Evolutionary conservation across 1,140 invertebrate species (phyloP).

Genomic region (Muscidifurax raptorellus): DNA sequence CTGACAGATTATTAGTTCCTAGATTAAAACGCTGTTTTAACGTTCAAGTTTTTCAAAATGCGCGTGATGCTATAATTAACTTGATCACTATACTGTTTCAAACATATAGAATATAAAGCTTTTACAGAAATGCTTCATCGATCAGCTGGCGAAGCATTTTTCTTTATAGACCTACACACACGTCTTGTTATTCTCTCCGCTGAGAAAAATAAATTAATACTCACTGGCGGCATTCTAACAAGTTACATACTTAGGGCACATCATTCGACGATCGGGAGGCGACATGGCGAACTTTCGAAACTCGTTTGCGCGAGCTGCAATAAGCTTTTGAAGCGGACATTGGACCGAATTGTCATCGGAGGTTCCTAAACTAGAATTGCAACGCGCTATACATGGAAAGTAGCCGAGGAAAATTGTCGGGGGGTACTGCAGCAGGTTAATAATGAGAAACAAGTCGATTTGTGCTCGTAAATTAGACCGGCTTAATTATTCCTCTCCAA

Average conservation of each 20-base stretch:
- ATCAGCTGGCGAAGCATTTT: neutral
- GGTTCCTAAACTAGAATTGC: neutral
- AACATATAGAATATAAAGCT: neutral
- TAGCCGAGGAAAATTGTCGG: neutral
- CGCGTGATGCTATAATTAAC: too few species aligned
- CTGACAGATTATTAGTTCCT: too few species aligned
- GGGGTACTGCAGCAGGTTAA: neutral
- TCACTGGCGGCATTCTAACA: too few species aligned
- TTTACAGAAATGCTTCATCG: neutral
- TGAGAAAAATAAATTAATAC: too few species aligned
- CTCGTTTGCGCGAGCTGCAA: neutral
- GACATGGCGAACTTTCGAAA: neutral
- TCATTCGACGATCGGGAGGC: neutral
- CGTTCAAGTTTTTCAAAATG: too few species aligned
- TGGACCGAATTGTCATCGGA: neutral
- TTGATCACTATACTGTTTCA: neutral
- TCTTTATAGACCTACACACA: neutral
- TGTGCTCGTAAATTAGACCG: neutral
- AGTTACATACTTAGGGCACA: too few species aligned
- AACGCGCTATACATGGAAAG: neutral
- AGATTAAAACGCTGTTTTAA: too few species aligned
- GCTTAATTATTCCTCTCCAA: slow-evolving; percentile 10
- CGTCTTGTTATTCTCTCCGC: too few species aligned
- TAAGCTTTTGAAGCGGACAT: neutral
- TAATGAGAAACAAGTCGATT: slow-evolving; percentile 12